Conservation (phyloP, 2,888 invertebrate genomes). For the Melikaiella ostensackeni region DNA sequence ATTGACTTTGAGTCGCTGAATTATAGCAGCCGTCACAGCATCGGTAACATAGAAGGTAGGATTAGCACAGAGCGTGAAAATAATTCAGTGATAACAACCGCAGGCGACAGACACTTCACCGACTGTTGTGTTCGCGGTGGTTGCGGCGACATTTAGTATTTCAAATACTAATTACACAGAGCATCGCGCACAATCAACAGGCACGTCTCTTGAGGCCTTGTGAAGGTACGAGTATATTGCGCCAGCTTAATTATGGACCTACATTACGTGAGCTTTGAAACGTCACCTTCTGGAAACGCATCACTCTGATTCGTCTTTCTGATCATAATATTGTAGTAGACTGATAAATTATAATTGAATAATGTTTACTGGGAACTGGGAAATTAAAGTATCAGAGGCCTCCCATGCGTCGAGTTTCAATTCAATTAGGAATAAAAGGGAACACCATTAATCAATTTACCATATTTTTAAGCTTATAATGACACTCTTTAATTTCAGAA, state of each 20-base stretch:
- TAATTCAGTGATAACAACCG: constrained; percentile 37
- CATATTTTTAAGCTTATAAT: too few relatives aligned
- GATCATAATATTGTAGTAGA: not conserved
- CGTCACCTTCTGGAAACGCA: not conserved
- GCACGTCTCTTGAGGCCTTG: constrained; percentile 18
- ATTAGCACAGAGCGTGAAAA: constrained; percentile 35
- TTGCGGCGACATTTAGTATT: constrained; percentile 39
- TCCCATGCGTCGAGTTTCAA: too few relatives aligned
- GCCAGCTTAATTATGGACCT: constrained; percentile 39
- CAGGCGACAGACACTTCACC: constrained; percentile 33
- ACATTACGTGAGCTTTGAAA: constrained; percentile 8
- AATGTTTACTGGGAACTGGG: too few relatives aligned
- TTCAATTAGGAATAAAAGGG: too few relatives aligned
- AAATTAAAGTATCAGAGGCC: too few relatives aligned
- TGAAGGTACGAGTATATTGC: not conserved
- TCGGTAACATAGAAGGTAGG: constrained; percentile 14
- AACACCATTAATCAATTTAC: too few relatives aligned
- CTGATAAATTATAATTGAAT: too few relatives aligned
- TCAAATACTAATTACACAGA: constrained; percentile 39
- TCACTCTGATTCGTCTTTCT: not conserved
- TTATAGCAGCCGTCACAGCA: constrained; percentile 13
- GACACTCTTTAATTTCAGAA: too few relatives aligned
- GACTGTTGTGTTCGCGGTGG: constrained; percentile 9
- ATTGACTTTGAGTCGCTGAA: constrained; percentile 16
- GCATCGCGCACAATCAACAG: constrained; percentile 29